These are phyloP conservation scores for Batillaria attramentaria DNA, from an alignment of 1,140 invertebrate species.

Conservation along the genomic window DNA sequence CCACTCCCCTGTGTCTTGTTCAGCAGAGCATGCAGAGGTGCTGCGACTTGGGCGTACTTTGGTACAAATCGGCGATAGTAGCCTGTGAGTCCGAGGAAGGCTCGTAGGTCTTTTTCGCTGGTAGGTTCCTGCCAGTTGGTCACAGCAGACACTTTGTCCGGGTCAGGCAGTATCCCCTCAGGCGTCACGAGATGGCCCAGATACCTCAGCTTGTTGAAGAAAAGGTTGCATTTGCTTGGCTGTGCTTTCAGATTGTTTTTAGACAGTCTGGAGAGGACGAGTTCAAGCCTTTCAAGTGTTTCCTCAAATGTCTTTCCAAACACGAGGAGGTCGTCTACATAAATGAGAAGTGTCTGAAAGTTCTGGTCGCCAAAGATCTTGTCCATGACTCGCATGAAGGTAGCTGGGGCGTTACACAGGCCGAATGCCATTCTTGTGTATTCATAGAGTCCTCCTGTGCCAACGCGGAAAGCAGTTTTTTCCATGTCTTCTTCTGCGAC, in stretches of 20 bases:
- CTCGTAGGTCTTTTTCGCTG: conserved; percentile 64
- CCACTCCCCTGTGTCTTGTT: neutral
- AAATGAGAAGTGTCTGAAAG: conserved; percentile 38
- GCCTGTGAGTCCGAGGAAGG: conserved; percentile 72
- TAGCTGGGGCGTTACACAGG: conserved; percentile 47
- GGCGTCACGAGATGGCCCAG: conserved; percentile 48
- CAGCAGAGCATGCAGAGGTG: conserved; percentile 50
- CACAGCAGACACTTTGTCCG: conserved; percentile 69
- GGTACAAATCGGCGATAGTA: conserved; percentile 70
- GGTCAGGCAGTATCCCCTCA: conserved; percentile 62
- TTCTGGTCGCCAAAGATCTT: conserved; percentile 40
- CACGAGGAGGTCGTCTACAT: conserved; percentile 51
- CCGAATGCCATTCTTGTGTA: conserved; percentile 48
- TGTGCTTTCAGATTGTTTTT: conserved; percentile 41
- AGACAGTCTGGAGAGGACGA: conserved; percentile 47
- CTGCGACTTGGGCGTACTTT: conserved; percentile 57
- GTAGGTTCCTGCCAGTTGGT: conserved; percentile 46
- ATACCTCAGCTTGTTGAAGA: conserved; percentile 27
- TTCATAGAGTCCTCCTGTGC: conserved; percentile 44
- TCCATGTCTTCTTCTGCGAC: conserved; percentile 54
- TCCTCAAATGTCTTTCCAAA: conserved; percentile 35
- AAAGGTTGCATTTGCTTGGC: conserved; percentile 44
- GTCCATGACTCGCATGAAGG: conserved; percentile 58
- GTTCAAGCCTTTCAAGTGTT: conserved; percentile 35
- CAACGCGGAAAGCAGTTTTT: conserved; percentile 44